Evolutionary conservation across 2,797 vertebrate species (phyloP), one percentile per base, ranked within the genome.

Genomic region (Pangasius larnaudii): DNA sequence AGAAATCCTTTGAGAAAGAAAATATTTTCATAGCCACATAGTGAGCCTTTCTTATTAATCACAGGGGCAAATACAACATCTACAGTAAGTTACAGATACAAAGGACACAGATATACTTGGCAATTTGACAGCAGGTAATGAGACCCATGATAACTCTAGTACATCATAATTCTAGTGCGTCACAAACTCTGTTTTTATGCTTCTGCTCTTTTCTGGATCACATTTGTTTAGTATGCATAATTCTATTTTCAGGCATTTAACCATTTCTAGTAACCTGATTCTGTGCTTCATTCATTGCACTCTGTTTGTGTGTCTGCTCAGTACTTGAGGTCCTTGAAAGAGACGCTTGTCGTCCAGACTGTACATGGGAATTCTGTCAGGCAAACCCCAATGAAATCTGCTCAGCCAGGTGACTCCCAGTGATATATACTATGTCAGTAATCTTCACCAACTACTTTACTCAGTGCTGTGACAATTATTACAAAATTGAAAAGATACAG

Each of bases 341-440:
- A 8, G 93, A 94, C 88, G 91, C 59, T 72, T 95, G 95, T 87
- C 93, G 88, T 1, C 93, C 95, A 14, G 94, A 95, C 8, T 96
- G 95, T 92, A 95, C 94, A 30, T 93, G 87, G 91, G 94, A 95
- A 33, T 94, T 93, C 92, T 96, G 96, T 59, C 92, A 91, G 69
- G 91, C 91, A 2, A 94, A 96, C 84, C 94, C 92, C 1, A 89
- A 91, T 13, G 92, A 91, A 79, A 91, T 95, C 90, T 96, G 95
- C 92, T 96, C 95, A 4, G 95, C 95, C 83, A 94, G 93, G 95
- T 96, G 85, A 90, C 58, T 46, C 27, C 49, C 30, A 9, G 16
- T 1, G 22, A 74, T 13, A 18, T 5, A 13, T 24, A 36, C 30
- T 46, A 0, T 36, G 10, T 46, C 24, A 74, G 27, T 27, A 27